Conservation (phyloP, 2,888 invertebrate genomes). For the Bibio marci region DNA sequence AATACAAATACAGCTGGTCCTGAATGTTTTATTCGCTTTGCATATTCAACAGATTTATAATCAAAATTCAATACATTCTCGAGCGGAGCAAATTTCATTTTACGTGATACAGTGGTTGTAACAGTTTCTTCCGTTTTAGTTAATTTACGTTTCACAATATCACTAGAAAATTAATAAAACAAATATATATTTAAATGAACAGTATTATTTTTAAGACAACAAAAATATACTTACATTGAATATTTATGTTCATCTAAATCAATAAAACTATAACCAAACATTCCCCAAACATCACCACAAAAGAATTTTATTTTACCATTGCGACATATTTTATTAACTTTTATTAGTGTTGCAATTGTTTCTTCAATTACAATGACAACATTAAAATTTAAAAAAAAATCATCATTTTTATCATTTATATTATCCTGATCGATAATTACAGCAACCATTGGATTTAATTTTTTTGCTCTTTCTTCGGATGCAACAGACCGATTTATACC, state of each 20-base stretch:
- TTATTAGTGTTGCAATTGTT: slow-evolving; percentile 48
- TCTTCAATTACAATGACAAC: slow-evolving; percentile 70
- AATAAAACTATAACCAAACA: slow-evolving; percentile 78
- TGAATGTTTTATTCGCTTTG: slow-evolving; percentile 45
- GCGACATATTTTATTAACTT: slow-evolving; percentile 60
- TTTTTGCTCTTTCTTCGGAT: slow-evolving; percentile 58
- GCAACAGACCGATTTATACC: slow-evolving; percentile 77
- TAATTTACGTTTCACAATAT: slow-evolving; percentile 31
- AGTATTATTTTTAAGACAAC: slow-evolving; percentile 4
- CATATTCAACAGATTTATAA: slow-evolving; percentile 38
- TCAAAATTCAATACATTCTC: slow-evolving; percentile 50
- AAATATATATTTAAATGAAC: slow-evolving; percentile 3
- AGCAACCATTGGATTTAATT: slow-evolving; percentile 86
- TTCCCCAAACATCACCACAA: slow-evolving; percentile 84
- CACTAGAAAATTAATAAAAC: slow-evolving; percentile 25
- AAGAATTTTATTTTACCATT: slow-evolving; percentile 65
- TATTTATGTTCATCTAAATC: slow-evolving; percentile 75
- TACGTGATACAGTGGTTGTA: slow-evolving; percentile 44
- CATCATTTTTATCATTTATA: slow-evolving; percentile 46
- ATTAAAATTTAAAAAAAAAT: slow-evolving; percentile 60
- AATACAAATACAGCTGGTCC: slow-evolving; percentile 55
- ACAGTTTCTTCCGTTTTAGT: slow-evolving; percentile 37
- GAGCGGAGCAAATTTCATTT: slow-evolving; percentile 46
- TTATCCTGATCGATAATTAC: slow-evolving; percentile 48
- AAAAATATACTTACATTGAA: slow-evolving; percentile 43